These are phyloP conservation scores for zebrafish (Danio rerio) DNA, from an alignment of 2,113 vertebrate genomes.

Conservation along the genomic window DNA sequence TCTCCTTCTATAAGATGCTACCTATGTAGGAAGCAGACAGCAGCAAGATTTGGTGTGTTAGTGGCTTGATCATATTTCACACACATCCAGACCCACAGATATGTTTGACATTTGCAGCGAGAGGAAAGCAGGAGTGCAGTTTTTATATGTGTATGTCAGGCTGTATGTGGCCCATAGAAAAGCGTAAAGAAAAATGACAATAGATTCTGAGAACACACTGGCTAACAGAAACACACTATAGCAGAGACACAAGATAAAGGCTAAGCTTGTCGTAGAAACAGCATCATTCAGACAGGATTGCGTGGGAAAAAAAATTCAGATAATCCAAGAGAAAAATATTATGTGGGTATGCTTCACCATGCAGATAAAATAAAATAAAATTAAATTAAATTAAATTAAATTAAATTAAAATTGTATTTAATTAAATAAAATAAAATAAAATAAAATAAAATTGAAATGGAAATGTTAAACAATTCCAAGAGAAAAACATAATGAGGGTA, in stretches of 20 bases:
- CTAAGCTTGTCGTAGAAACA: neutral
- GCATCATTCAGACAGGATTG: neutral
- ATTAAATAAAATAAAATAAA: neutral
- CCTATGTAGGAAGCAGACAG: neutral
- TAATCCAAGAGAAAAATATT: neutral
- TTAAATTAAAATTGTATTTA: neutral
- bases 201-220: neutral
- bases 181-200: neutral
- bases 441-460: no score
- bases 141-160: constrained; percentile 1
- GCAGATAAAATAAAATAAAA: neutral
- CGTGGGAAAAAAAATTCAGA: neutral
- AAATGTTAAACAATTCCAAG: no score
- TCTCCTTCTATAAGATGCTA: neutral
- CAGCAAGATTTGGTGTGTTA: neutral
- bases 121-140: constrained; percentile 16
- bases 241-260: constrained; percentile 1
- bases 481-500: no score
- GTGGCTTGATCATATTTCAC: neutral
- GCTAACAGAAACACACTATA: neutral
- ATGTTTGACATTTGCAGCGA: constrained; percentile 27
- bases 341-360: neutral
- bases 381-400: neutral
- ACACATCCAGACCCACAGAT: neutral
- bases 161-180: constrained; percentile 1